phyloP scores from a whole-genome alignment of 2,888 invertebrate species.

The Pachymerium ferrugineum region DNA sequence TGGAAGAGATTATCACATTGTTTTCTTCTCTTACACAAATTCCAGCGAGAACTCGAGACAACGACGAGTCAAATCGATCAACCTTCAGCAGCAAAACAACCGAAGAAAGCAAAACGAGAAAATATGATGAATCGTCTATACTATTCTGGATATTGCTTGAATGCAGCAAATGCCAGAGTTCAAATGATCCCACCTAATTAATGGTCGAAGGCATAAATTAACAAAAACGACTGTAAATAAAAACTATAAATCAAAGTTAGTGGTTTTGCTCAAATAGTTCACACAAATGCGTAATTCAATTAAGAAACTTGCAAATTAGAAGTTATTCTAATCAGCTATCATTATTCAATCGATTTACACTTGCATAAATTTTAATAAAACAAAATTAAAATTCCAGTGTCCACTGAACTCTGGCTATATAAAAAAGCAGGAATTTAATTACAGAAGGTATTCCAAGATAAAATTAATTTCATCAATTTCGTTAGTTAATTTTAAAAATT shows the following conservation, averaged over 20 bases:
- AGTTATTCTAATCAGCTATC: neutral
- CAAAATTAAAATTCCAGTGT: slow-evolving; percentile 16
- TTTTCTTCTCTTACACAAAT: neutral
- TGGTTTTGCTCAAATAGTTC: no score
- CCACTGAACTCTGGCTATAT: neutral
- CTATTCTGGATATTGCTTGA: no score
- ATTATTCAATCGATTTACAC: neutral
- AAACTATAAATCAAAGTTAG: neutral
- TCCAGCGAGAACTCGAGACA: slow-evolving; percentile 1
- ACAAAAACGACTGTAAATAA: neutral
- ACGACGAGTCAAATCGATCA: slow-evolving; percentile 16
- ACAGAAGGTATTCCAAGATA: neutral
- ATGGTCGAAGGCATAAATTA: neutral
- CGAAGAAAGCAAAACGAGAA: neutral
- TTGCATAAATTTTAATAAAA: slow-evolving; percentile 16
- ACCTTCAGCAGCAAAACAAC: neutral
- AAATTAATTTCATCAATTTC: neutral
- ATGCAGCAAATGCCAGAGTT: no score
- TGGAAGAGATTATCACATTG: slow-evolving; percentile 22
- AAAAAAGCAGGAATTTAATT: slow-evolving; percentile 16
- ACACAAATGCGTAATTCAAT: no score
- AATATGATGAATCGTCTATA: no score
- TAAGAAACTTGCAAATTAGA: neutral
- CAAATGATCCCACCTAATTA: no score
- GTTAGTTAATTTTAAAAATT: neutral